A percentile compares a stretch with the other conserved stretches of the same genome.
Conservation (phyloP, 2,113 vertebrate species). For the Gallinago paraguaiae region DNA sequence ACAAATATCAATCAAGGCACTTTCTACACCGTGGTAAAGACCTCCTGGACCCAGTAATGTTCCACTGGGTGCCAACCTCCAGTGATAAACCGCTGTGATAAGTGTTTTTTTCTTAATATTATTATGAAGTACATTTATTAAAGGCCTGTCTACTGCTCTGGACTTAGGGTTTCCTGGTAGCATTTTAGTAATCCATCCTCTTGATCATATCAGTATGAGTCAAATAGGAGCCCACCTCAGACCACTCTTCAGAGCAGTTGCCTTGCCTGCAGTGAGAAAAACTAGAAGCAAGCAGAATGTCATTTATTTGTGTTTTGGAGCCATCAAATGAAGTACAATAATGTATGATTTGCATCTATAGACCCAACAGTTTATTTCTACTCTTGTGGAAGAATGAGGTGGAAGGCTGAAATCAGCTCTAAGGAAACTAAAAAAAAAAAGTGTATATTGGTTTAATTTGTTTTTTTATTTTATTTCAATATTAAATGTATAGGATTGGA, state of each 20-base stretch:
- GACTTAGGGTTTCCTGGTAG: not conserved
- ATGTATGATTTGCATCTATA: not conserved
- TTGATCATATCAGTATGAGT: not conserved
- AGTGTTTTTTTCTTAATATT: not conserved
- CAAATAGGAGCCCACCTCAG: not conserved
- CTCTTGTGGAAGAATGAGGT: not conserved
- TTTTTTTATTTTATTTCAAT: not conserved
- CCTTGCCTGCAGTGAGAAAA: not conserved
- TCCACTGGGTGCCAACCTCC: not conserved
- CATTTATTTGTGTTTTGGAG: not conserved
- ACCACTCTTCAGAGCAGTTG: not conserved
- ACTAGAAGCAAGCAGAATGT: not conserved
- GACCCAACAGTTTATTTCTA: not conserved
- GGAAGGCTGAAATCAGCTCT: not conserved
- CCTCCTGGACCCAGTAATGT: not conserved
- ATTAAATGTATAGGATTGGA: not conserved
- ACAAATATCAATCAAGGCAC: not conserved
- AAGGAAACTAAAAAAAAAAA: not conserved
- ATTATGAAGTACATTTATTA: not conserved
- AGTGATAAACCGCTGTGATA: not conserved
- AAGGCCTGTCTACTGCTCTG: not conserved
- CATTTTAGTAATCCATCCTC: not conserved
- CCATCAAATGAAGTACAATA: not conserved
- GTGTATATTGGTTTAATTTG: not conserved
- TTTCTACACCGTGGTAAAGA: not conserved